These are phyloP conservation scores for Hyposoter didymator DNA, from an alignment of 2,888 invertebrate genomes.

Conservation along the genomic window DNA sequence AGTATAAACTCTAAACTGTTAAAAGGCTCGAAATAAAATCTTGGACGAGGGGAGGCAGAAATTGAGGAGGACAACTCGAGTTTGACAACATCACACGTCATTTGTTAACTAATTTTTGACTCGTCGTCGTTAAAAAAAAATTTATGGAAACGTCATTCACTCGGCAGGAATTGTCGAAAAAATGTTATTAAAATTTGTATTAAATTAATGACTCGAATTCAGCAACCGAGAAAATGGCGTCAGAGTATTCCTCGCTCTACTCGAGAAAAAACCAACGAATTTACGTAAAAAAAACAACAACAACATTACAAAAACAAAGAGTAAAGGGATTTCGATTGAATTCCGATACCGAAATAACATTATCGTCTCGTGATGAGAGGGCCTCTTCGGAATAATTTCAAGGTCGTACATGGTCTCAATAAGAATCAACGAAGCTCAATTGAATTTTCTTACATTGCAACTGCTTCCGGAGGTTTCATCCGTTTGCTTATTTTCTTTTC, in stretches of 20 bases:
- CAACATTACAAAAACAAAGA: not conserved
- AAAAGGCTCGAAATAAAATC: not conserved
- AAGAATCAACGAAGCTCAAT: not conserved
- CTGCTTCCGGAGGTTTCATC: not conserved
- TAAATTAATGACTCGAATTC: not conserved
- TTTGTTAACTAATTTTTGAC: not conserved
- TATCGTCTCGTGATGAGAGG: not conserved
- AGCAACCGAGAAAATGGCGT: not conserved
- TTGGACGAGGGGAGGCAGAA: not conserved
- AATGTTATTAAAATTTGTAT: not conserved
- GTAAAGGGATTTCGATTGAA: not conserved
- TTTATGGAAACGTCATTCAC: not conserved
- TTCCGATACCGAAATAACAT: not conserved
- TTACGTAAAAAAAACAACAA: not conserved
- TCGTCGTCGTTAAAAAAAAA: not conserved
- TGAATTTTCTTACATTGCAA: not conserved
- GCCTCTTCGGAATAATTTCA: not conserved
- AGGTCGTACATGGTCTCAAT: not conserved
- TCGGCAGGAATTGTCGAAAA: not conserved
- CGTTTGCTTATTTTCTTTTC: not conserved
- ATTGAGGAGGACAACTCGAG: not conserved
- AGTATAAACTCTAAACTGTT: not conserved
- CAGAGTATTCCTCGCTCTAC: not conserved
- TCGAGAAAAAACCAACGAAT: not conserved
- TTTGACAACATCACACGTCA: not conserved